Base-by-base conservation (phyloP, 2,113 vertebrate genomes). In the Carlito syrichta region DNA sequence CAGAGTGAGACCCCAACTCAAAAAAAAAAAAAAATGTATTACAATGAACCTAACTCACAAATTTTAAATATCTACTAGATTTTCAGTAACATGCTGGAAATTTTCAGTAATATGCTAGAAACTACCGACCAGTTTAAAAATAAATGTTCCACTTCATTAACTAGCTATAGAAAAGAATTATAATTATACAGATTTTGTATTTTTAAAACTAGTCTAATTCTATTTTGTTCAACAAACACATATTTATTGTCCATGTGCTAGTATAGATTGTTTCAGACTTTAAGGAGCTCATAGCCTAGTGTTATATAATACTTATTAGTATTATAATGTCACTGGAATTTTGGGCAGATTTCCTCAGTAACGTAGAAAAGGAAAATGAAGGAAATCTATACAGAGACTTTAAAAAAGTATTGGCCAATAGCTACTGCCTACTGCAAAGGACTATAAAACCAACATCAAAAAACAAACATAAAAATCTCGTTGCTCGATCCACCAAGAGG, bases 51-150 rank as follows among this genome's bases (percentile, higher is more conserved):
- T 17, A 23, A 83, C n/a, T 58, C 20, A 54, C 2, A 2, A 22
- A 96, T 63, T 96, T 95, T 87, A 96, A 91, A 35, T 50, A 95
- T 22, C 58, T 86, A 92, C 45, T 89, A 73, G 90, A 94, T 91
- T 94, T 85, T 82, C 78, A 91, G 54, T 79, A 48, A 84, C 63
- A 78, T 69, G 23, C 73, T 84, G 63, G 48, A 96, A 97, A 94
- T 93, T 94, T 82, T 82, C 73, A 91, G 54, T 84, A 54, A 84
- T 63, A 78, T 69, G 19, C 73, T 84, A 56, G 43, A 96, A 97
- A 96, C 68, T 56, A 86, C 71, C 82, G 74, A 66, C 40, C 63
- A 87, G 40, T 66, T 92, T 92, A 95, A 90, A 35, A 13, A 95
- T 69, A 95, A 32, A 35, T 79, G 19, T 82, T 86, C 30, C 17